Evolutionary conservation across 2,797 vertebrate species (phyloP).

Genomic region (Syngnathus rostellatus): DNA sequence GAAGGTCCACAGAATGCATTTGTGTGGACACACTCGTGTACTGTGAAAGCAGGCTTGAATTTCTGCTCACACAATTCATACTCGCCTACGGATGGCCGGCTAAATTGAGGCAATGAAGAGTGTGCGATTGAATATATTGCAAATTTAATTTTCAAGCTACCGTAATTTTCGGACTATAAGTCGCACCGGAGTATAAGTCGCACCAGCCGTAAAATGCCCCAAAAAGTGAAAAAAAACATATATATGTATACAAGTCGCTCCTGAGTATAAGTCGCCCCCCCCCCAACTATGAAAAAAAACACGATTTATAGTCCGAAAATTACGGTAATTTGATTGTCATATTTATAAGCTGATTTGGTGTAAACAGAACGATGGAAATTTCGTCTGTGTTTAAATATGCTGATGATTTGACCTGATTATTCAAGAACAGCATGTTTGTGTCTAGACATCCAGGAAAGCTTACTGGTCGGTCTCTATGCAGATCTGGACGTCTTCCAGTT

Average conservation of each 20-base stretch:
- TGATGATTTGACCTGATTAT: slow-evolving; percentile 62
- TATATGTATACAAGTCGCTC: too few species aligned
- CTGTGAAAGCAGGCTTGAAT: slow-evolving; percentile 34
- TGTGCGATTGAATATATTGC: background rate
- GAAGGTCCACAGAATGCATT: slow-evolving; percentile 43
- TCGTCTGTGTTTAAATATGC: slow-evolving; percentile 48
- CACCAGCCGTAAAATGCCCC: too few species aligned
- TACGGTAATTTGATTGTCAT: background rate
- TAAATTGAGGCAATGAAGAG: slow-evolving; percentile 7
- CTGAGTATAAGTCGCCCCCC: too few species aligned
- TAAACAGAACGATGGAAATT: slow-evolving; percentile 39
- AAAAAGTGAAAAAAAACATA: too few species aligned
- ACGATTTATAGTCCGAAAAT: too few species aligned
- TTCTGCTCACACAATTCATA: slow-evolving; percentile 23
- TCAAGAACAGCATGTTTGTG: slow-evolving; percentile 29
- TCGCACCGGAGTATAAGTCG: too few species aligned
- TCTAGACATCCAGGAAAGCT: slow-evolving; percentile 52
- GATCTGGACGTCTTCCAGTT: slow-evolving; percentile 54
- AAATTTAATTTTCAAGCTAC: background rate
- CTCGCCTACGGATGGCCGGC: slow-evolving; percentile 20
- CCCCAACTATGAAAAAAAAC: too few species aligned
- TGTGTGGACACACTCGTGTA: slow-evolving; percentile 35
- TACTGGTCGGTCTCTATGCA: slow-evolving; percentile 26
- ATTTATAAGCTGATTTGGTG: too few species aligned
- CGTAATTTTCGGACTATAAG: too few species aligned